Evolutionary conservation across 2,797 vertebrate genomes (phyloP).

Genomic region (Ibycter americanus): DNA sequence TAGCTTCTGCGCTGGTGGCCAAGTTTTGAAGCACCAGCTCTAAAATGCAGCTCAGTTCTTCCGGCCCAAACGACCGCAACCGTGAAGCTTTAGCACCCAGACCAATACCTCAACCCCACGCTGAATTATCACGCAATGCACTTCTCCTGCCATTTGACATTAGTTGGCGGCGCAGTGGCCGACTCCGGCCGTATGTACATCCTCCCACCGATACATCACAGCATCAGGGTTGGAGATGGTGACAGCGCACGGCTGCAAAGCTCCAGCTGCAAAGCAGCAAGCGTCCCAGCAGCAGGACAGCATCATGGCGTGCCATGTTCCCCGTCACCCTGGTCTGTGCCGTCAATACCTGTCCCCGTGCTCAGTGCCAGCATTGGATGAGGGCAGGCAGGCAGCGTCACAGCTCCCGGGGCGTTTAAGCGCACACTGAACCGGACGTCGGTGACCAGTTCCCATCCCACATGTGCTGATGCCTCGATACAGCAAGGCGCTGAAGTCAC

Average conservation of each 20-base stretch:
- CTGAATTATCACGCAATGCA: rapidly evolving
- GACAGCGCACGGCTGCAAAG: rapidly evolving
- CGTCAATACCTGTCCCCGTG: rapidly evolving
- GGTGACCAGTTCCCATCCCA: neutral
- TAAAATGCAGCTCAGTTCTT: neutral
- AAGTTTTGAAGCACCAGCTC: neutral
- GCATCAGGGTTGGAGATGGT: neutral
- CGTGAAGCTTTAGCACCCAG: rapidly evolving
- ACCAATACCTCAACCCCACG: rapidly evolving
- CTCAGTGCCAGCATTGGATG: rapidly evolving
- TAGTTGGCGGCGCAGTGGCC: neutral
- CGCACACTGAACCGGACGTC: rapidly evolving
- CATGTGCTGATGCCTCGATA: neutral
- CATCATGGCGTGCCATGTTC: rapidly evolving
- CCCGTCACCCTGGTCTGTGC: neutral
- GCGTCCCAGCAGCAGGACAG: neutral
- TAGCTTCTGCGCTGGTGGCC: neutral
- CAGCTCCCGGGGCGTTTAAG: neutral
- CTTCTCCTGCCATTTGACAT: neutral
- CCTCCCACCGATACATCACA: neutral
- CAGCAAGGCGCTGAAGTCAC: neutral
- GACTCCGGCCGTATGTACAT: rapidly evolving
- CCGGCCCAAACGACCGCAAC: rapidly evolving
- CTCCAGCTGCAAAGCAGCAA: neutral
- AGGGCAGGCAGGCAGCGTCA: neutral